Evolutionary conservation across 2,797 vertebrate species (phyloP), one percentile per base, ranked within the genome.

Genomic region (Discoglossus pictus): DNA sequence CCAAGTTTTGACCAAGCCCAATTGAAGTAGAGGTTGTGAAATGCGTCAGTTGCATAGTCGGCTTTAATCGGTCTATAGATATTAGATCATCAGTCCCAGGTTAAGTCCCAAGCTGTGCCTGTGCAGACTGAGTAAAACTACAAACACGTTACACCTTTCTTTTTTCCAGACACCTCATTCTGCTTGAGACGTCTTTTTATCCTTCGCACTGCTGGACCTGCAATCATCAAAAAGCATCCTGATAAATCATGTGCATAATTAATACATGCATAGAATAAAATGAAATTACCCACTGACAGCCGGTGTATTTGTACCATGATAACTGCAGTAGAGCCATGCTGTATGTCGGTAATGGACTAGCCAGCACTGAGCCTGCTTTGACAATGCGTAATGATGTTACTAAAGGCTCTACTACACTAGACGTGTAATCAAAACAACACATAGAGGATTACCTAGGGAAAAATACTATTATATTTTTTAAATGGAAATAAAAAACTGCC

Each of bases 241-340:
- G 55, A 38, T 59, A 43, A 59, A 59, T 59, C 39, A 43, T 43
- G 55, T 59, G 39, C 55, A 59, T 59, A 59, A 59, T 59, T 59
- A 59, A 59, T 43, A 59, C 39, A 43, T 17, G 39, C 39, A 31
- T 36, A 11, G 38, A 43, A 25, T 18, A 59, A 43, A 59, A 59
- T 59, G 39, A 43, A 42, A 59, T 43, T 40, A 59, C 55, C 55
- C 23, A 43, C 39, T 24, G 39, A 59, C 55, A 59, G 39, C 21
- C 15, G 6, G 55, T 23, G 16, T 18, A 18, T 59, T 15, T 43
- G 38, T 59, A 23, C n/a, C 39, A 35, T 59, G 23, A 43, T 27
- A 59, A 59, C 55, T 8, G 36, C 36, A 40, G 20, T 35, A 25
- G 25, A 56, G 2, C 21, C n/a, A 27, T 16, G 2, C 13, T 31